Base-by-base conservation (phyloP, 30 jellyfish, hydroid and myxozoan genomes). In the Aurelia aurita complex sp. Pacific region DNA sequence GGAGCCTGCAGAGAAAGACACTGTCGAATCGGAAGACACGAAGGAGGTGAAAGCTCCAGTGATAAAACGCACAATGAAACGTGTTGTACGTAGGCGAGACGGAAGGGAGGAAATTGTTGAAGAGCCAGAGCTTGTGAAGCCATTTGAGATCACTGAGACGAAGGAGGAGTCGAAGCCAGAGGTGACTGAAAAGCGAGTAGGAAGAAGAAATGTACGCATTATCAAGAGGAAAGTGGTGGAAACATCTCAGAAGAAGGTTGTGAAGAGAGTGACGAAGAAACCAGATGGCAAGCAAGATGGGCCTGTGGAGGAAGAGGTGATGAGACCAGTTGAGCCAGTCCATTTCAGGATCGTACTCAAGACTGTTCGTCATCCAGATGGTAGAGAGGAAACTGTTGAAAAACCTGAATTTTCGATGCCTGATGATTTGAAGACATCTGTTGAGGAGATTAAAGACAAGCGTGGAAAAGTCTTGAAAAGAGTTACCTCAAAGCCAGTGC, bases 261-360 rank as follows among this genome's bases (percentile, higher is more conserved):
- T 79, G 82, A 88, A 77, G 80, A 65, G 83, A 18, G 90, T 67
- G 50, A 70, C 83, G 59, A 73, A 53, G 67, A 61, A 42, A 60
- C 93, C 97, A 40, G 91, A 90, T 78, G 97, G 97, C 57, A 83
- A 76, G 73, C 88, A 87, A 51, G 89, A 78, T 5, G 96, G 75
- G 15, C 97, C 97, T 43, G 88, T 89, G 1, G 97, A 82, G 36
- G 97, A 85, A 73, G 83, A 77, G 65, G 70, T 78, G 16, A 78
- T 68, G 71, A 87, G 75, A 69, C 97, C 90, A 14, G 88, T 89
- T 38, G 97, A 89, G 80, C 89, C 97, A 33, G 74, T n/a, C n/a
- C n/a, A n/a, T n/a, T n/a, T n/a, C n/a, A n/a, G n/a, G n/a, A n/a
- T n/a, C 40, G 97, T 88, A n/a, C 61, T 82, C 12, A 88, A 42